A percentile compares a stretch with the other conserved stretches of the same genome.
Evolutionary conservation across 2,113 vertebrate genomes (phyloP).

Genomic region (Raja brachyura): DNA sequence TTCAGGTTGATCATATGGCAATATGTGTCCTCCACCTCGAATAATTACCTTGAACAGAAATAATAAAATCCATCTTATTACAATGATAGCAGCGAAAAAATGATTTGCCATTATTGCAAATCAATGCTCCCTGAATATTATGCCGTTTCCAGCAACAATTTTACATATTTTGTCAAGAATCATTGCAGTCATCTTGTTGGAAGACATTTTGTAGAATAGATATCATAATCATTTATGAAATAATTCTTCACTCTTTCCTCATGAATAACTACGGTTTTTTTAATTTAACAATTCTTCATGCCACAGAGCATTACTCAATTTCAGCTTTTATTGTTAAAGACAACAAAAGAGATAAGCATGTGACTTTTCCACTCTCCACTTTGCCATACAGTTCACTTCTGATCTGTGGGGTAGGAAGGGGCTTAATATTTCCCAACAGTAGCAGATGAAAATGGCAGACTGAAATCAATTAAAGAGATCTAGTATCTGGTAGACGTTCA

Average conservation of each 20-base stretch:
- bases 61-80: neutral
- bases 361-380: neutral
- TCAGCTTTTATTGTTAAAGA: neutral
- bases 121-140: neutral
- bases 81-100: neutral
- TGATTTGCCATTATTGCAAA: neutral
- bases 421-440: neutral
- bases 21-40: constrained; percentile 70
- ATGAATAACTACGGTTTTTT: too few species aligned
- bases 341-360: neutral
- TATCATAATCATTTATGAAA: neutral
- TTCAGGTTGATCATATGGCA: constrained; percentile 70
- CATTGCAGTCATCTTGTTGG: neutral
- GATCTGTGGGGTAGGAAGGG: neutral
- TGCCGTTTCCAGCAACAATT: neutral
- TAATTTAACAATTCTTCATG: neutral
- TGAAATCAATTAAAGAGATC: neutral
- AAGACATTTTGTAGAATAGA: neutral
- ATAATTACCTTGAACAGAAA: constrained; percentile 61
- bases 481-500: neutral
- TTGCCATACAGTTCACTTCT: neutral
- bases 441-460: neutral
- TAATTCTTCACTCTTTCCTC: neutral
- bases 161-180: too few species aligned
- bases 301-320: neutral